Conservation (phyloP, 1,140 invertebrate genomes). For the Macrotrachela quadricornifera region DNA sequence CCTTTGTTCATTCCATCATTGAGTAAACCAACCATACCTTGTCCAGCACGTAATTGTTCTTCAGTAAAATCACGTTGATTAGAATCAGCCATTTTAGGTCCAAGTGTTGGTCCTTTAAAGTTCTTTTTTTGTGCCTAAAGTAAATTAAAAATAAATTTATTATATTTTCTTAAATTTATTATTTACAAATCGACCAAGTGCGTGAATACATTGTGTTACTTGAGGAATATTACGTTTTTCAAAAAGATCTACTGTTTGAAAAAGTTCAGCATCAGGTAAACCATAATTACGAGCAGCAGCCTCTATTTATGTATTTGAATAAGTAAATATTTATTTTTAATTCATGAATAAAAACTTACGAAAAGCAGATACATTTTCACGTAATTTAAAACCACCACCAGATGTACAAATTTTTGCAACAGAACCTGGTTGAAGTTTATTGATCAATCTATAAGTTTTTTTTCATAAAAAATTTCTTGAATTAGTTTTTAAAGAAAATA, state of each 20-base stretch:
- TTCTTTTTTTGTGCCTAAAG: conserved; percentile 9
- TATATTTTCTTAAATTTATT: background rate
- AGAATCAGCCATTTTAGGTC: conserved; percentile 12
- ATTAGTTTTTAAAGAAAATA: no score
- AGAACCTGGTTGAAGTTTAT: conserved; percentile 57
- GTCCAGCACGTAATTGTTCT: conserved; percentile 66
- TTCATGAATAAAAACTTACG: conserved; percentile 38
- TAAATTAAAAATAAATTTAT: background rate
- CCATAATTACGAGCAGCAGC: conserved; percentile 40
- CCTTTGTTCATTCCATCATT: conserved; percentile 59
- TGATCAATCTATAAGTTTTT: conserved; percentile 42
- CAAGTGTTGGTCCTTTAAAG: conserved; percentile 6
- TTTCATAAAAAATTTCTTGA: no score
- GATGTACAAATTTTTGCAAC: conserved; percentile 63
- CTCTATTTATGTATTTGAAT: no score
- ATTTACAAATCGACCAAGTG: conserved; percentile 77
- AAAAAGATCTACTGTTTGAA: conserved; percentile 78
- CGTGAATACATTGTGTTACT: conserved; percentile 72
- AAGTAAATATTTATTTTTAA: no score
- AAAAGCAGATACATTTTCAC: conserved; percentile 78
- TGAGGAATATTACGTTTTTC: conserved; percentile 74
- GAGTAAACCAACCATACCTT: conserved; percentile 59
- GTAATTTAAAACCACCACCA: conserved; percentile 75
- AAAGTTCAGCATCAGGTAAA: conserved; percentile 64
- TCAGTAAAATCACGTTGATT: conserved; percentile 55